A percentile compares a stretch with the other conserved stretches of the same genome.
Evolutionary conservation across 1,140 invertebrate genomes (phyloP).

Genomic region (Zaprionus gabonicus): DNA sequence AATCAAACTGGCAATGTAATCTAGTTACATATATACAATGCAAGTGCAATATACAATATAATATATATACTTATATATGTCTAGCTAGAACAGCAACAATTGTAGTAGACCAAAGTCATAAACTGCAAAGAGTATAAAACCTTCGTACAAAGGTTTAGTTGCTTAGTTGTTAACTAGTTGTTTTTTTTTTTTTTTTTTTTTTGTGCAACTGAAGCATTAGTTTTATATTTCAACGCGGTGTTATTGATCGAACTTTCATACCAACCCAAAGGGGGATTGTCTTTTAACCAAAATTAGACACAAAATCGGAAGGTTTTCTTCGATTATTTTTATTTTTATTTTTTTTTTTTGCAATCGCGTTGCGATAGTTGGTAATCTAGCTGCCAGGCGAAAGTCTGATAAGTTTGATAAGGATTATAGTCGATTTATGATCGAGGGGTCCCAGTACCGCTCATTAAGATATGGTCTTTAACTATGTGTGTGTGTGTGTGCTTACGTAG

Average conservation of each 20-base stretch:
- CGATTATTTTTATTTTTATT: neutral
- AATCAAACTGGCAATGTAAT: neutral
- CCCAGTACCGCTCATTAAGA: slow-evolving; percentile 17
- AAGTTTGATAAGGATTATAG: slow-evolving; percentile 43
- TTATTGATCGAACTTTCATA: slow-evolving; percentile 1
- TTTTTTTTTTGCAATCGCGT: neutral
- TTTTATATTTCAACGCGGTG: neutral
- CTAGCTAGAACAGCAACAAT: neutral
- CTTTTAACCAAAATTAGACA: neutral
- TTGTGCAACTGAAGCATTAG: neutral
- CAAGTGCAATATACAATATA: no score
- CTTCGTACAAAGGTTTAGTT: neutral
- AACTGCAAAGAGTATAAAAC: neutral
- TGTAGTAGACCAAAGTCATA: neutral
- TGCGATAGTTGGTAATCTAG: slow-evolving; percentile 39
- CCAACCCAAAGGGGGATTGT: neutral
- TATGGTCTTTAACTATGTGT: neutral
- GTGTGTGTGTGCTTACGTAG: slow-evolving; percentile 14
- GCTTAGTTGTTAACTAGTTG: no score
- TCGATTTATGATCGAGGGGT: slow-evolving; percentile 27
- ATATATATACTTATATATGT: neutral
- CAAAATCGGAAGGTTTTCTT: neutral
- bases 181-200: neutral
- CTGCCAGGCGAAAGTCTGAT: slow-evolving; percentile 42
- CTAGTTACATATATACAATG: no score